Evolutionary conservation across 2,113 vertebrate species (phyloP).

Genomic region (Paracanthobrama guichenoti): DNA sequence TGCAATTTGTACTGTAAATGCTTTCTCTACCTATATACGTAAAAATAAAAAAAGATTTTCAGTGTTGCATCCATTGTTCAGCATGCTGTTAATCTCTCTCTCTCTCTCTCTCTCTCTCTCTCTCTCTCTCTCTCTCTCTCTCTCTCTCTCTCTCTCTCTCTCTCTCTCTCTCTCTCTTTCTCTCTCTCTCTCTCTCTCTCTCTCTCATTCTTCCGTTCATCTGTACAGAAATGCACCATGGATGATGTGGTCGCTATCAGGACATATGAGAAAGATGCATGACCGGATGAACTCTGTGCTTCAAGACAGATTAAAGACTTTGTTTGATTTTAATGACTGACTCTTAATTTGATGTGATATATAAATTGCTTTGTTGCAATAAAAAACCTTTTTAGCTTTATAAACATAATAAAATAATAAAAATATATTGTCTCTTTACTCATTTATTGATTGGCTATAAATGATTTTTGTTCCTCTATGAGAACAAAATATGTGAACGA

Average conservation of each 20-base stretch:
- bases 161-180: no score
- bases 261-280: slow-evolving; percentile 81
- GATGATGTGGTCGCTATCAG: slow-evolving; percentile 78
- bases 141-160: slow-evolving; percentile 41
- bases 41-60: background rate
- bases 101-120: slow-evolving; percentile 41
- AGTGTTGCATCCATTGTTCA: background rate
- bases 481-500: background rate
- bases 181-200: no score
- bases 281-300: slow-evolving; percentile 31
- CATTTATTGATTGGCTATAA: background rate
- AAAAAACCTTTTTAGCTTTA: background rate
- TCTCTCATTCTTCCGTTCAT: background rate
- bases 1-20: background rate
- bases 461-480: background rate
- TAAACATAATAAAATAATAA: slow-evolving; percentile 1
- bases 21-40: background rate
- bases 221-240: slow-evolving; percentile 84
- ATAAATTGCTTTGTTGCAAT: background rate
- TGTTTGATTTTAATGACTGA: slow-evolving; percentile 52
- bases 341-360: background rate
- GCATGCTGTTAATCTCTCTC: background rate
- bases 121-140: background rate
- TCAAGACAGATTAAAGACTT: background rate
- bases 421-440: background rate